These are phyloP conservation scores for Fulmarus glacialis DNA, from an alignment of 2,113 vertebrate species.

Conservation along the genomic window DNA sequence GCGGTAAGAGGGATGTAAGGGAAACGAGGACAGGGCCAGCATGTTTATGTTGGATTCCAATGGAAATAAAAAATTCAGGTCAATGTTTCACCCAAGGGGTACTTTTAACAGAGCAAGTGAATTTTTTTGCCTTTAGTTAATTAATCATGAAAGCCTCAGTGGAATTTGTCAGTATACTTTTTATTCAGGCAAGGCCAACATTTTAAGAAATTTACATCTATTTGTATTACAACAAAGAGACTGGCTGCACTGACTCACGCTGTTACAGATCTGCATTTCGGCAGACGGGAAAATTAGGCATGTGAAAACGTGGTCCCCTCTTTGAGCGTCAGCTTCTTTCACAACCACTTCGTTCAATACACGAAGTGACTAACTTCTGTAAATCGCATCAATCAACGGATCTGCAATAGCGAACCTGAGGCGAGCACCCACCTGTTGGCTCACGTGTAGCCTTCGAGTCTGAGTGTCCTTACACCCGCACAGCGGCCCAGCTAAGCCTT, in stretches of 20 bases:
- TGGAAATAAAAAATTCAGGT: neutral
- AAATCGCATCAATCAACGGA: rapidly evolving
- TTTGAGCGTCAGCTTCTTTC: neutral
- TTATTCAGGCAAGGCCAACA: neutral
- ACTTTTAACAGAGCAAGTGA: conserved; percentile 22
- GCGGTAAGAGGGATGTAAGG: neutral
- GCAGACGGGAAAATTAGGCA: neutral
- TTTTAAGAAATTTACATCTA: neutral
- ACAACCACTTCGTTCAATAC: neutral
- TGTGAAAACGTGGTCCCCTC: neutral
- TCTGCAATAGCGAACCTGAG: neutral
- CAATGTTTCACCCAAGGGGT: neutral
- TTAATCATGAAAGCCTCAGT: conserved; percentile 11
- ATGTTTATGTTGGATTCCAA: neutral
- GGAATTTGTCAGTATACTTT: conserved; percentile 6
- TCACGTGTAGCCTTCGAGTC: too few species aligned
- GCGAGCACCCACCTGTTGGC: neutral
- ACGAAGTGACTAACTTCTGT: neutral
- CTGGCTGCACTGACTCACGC: neutral
- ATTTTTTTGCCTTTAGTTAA: conserved; percentile 50
- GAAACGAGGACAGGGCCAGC: neutral
- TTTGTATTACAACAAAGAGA: neutral
- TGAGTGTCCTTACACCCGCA: neutral
- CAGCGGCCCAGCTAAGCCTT: neutral
- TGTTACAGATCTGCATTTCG: neutral